Evolutionary conservation across 2,797 vertebrate species (phyloP).

Genomic region (Coracias cyanogaster): DNA sequence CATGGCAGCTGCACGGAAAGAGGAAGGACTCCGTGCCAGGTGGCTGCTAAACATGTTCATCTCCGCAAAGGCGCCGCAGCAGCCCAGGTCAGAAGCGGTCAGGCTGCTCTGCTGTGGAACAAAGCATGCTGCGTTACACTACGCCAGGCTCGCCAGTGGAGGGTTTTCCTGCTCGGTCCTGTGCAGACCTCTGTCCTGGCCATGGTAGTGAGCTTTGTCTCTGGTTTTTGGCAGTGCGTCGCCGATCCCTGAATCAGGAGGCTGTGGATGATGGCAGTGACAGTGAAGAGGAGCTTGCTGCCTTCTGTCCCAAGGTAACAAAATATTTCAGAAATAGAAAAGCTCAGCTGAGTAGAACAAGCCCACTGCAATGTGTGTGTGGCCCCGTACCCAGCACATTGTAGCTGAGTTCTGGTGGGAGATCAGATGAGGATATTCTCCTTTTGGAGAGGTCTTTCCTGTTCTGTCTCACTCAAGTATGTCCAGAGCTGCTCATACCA

Average conservation of each 20-base stretch:
- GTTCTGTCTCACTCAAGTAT: neutral
- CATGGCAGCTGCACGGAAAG: neutral
- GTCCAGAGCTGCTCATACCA: neutral
- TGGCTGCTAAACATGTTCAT: neutral
- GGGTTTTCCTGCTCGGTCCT: neutral
- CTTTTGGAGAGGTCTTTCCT: neutral
- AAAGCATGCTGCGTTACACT: neutral
- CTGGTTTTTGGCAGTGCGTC: slow-evolving; percentile 80
- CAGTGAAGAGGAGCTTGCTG: slow-evolving; percentile 96
- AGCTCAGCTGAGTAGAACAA: neutral
- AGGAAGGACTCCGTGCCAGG: neutral
- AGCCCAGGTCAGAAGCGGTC: neutral
- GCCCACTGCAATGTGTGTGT: rapidly evolving
- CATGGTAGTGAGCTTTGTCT: slow-evolving; percentile 10
- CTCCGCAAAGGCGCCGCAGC: neutral
- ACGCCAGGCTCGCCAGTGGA: neutral
- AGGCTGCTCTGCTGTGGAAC: neutral
- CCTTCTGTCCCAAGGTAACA: slow-evolving; percentile 92
- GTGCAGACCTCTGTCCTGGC: neutral
- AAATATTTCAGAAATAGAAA: neutral
- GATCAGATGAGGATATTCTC: neutral
- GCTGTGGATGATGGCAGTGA: slow-evolving; percentile 84
- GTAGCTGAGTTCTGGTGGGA: neutral
- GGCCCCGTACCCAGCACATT: rapidly evolving
- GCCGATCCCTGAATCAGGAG: slow-evolving; percentile 77